A percentile compares a stretch with the other conserved stretches of the same genome.
phyloP scores from a whole-genome alignment of 2,797 vertebrate species.

The Loris lydekkerianus region DNA sequence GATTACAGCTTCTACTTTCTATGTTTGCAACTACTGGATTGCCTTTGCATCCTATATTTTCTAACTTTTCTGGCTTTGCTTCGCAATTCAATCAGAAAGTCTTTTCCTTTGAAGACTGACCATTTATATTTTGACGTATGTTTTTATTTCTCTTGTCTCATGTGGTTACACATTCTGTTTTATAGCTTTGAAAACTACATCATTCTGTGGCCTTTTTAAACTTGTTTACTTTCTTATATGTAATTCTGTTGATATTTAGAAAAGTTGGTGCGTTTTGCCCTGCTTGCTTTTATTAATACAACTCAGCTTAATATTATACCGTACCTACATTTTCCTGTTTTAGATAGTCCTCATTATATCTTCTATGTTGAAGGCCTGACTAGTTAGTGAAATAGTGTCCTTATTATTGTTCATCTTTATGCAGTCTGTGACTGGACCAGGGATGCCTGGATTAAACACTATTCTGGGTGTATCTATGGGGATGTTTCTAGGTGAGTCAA shows the following conservation, averaged over 20 bases:
- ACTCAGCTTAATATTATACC: neutral
- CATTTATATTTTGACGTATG: neutral
- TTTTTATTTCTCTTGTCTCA: neutral
- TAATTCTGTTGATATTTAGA: neutral
- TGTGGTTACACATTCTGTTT: neutral
- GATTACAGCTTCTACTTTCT: neutral
- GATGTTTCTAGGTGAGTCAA: neutral
- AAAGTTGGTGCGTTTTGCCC: neutral
- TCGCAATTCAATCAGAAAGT: neutral
- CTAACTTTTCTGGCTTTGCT: neutral
- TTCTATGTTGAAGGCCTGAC: neutral
- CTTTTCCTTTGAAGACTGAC: neutral
- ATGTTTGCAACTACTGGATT: neutral
- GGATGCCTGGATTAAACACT: neutral
- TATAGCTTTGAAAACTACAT: neutral
- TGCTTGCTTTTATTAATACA: neutral
- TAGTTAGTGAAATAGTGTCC: neutral
- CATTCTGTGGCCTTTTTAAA: neutral
- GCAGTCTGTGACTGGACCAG: neutral
- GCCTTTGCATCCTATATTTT: neutral
- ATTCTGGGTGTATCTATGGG: neutral
- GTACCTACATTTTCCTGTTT: neutral
- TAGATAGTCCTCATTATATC: too few relatives aligned
- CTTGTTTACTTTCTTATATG: neutral
- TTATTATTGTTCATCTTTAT: neutral